Percentiles rank a stretch among this genome's conserved stretches.
phyloP scores from a whole-genome alignment of 2,113 vertebrate species.

The Tretioscincus oriximinensis region DNA sequence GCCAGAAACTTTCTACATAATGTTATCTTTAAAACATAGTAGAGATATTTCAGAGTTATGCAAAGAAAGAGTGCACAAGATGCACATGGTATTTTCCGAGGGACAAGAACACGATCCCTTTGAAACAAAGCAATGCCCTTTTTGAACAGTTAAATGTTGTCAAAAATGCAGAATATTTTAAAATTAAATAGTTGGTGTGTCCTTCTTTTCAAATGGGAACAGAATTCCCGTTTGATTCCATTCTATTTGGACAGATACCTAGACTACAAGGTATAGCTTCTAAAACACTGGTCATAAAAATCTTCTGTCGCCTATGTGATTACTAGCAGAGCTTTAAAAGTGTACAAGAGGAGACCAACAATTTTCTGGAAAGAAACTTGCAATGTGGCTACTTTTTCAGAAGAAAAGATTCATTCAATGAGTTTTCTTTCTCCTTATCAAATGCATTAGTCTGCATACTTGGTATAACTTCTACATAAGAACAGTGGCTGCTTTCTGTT shows the following conservation, averaged over 20 bases:
- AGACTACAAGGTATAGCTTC: background rate
- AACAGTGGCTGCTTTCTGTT: slow-evolving; percentile 23
- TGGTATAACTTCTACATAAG: too few relatives aligned
- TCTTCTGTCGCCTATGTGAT: background rate
- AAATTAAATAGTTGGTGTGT: background rate
- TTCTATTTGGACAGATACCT: background rate
- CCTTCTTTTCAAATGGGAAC: background rate
- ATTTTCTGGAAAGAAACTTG: background rate
- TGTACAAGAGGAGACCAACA: background rate
- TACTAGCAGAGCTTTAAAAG: background rate
- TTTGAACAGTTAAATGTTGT: background rate
- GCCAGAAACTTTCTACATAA: too few relatives aligned
- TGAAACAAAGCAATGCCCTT: background rate
- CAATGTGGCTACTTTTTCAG: background rate
- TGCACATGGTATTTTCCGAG: background rate
- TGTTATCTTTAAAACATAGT: background rate
- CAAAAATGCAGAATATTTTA: background rate
- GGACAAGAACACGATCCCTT: background rate
- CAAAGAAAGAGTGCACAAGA: background rate
- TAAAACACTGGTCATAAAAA: background rate
- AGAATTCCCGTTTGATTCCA: background rate
- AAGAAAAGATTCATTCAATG: background rate
- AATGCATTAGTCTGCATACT: background rate
- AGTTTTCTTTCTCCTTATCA: background rate
- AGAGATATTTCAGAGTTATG: background rate